phyloP scores from a whole-genome alignment of 2,888 invertebrate species.

The Margaritifera margaritifera region DNA sequence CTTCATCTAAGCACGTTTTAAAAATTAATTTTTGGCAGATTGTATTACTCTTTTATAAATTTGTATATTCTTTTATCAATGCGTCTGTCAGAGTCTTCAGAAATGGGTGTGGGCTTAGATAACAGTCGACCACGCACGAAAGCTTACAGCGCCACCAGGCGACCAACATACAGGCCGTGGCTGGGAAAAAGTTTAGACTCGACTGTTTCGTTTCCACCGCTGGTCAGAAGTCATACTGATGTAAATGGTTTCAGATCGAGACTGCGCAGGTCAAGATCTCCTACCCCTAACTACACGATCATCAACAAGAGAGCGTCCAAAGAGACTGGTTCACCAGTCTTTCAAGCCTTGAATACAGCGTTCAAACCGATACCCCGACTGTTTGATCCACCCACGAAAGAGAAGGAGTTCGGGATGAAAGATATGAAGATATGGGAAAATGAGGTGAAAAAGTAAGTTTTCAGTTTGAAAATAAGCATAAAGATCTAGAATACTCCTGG shows the following conservation, averaged over 20 bases:
- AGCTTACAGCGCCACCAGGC: no score
- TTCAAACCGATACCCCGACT: slow-evolving; percentile 39
- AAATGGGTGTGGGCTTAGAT: no score
- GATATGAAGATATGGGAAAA: slow-evolving; percentile 36
- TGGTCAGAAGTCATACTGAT: slow-evolving; percentile 30
- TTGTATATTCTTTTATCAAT: no score
- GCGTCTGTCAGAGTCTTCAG: no score
- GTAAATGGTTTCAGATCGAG: slow-evolving; percentile 9
- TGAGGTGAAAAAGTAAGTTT: slow-evolving; percentile 44
- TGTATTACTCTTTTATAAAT: no score
- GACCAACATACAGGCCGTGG: no score
- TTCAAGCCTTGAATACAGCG: slow-evolving; percentile 25
- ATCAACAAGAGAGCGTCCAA: slow-evolving; percentile 29
- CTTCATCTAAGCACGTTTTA: no score
- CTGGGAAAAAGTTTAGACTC: no score
- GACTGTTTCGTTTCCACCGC: slow-evolving; percentile 23
- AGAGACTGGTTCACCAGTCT: slow-evolving; percentile 4
- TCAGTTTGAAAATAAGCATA: neutral
- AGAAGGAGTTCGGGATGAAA: slow-evolving; percentile 20
- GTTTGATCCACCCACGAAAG: slow-evolving; percentile 19
- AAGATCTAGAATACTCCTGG: no score
- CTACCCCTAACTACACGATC: slow-evolving; percentile 38
- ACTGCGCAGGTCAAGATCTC: slow-evolving; percentile 19
- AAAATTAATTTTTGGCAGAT: no score
- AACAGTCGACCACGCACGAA: no score